These are phyloP conservation scores for Pheucticus melanocephalus DNA, from an alignment of 2,113 vertebrate genomes.

Conservation along the genomic window DNA sequence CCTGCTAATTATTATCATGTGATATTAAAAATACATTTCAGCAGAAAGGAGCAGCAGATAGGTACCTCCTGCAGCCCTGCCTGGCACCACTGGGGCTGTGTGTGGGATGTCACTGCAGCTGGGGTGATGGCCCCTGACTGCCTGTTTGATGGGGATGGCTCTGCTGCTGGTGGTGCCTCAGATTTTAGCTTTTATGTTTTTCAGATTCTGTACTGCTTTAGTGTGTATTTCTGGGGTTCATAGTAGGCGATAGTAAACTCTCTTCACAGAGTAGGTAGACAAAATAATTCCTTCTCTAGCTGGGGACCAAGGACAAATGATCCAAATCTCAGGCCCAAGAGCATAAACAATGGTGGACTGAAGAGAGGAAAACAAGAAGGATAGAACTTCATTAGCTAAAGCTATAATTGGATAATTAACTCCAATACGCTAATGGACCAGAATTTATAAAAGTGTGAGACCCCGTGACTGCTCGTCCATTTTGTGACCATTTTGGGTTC, in stretches of 20 bases:
- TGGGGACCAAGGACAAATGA: not conserved
- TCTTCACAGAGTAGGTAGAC: not conserved
- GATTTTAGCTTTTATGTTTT: not conserved
- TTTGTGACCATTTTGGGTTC: not conserved
- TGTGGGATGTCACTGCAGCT: not conserved
- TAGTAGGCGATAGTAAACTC: not conserved
- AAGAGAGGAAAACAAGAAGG: not conserved
- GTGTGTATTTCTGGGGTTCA: not conserved
- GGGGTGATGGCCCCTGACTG: not conserved
- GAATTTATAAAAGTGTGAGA: not conserved
- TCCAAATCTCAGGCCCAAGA: not conserved
- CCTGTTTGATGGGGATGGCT: not conserved
- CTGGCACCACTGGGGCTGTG: not conserved
- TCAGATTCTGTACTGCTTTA: not conserved
- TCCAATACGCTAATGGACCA: not conserved
- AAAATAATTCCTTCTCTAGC: not conserved
- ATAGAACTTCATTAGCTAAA: not conserved
- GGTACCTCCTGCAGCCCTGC: not conserved
- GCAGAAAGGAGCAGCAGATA: not conserved
- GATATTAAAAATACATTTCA: not conserved
- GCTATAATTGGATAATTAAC: not conserved
- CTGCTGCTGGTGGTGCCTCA: not conserved
- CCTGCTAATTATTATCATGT: rapidly evolving
- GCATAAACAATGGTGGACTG: not conserved
- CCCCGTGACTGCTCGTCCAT: rapidly evolving